These are phyloP conservation scores for Caenorhabditis auriculariae DNA, from an alignment of 2,888 invertebrate genomes.

Conservation along the genomic window DNA sequence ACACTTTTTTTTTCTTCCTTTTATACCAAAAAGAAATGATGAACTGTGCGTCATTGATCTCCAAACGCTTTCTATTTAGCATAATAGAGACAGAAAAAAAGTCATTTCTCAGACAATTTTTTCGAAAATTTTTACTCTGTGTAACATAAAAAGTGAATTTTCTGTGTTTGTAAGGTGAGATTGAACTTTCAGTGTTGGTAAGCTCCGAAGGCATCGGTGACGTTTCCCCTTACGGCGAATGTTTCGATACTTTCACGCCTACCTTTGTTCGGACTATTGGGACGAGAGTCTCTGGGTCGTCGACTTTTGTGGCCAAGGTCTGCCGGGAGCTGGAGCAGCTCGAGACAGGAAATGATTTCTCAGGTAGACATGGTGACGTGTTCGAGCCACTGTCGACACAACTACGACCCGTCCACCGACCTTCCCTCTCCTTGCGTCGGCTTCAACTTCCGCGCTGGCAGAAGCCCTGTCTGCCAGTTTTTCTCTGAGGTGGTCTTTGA, in stretches of 20 bases:
- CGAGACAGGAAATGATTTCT: not conserved
- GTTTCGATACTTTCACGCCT: slow-evolving; percentile 19
- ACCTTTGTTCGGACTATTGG: slow-evolving; percentile 19
- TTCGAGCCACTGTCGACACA: slow-evolving; percentile 33
- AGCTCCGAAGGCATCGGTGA: too few species aligned
- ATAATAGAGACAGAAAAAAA: too few species aligned
- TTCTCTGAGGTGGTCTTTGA: slow-evolving; percentile 15
- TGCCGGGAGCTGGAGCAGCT: not conserved
- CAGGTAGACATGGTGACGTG: slow-evolving; percentile 41
- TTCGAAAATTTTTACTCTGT: too few species aligned
- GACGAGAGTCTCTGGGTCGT: slow-evolving; percentile 17
- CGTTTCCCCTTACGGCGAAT: slow-evolving; percentile 31
- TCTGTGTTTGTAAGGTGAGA: too few species aligned
- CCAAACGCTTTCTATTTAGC: too few species aligned
- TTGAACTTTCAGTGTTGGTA: too few species aligned
- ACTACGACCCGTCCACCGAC: slow-evolving; percentile 38
- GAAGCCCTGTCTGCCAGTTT: slow-evolving; percentile 43
- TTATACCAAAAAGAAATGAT: too few species aligned
- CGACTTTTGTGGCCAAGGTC: slow-evolving; percentile 26
- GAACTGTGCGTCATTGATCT: too few species aligned
- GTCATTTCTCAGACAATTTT: too few species aligned
- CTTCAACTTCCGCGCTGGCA: slow-evolving; percentile 43
- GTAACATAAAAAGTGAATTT: too few species aligned
- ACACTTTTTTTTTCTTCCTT: too few species aligned
- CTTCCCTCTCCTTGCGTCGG: slow-evolving; percentile 35